Conservation (phyloP, 2,797 vertebrate species). For the Poliocrania exsul region DNA sequence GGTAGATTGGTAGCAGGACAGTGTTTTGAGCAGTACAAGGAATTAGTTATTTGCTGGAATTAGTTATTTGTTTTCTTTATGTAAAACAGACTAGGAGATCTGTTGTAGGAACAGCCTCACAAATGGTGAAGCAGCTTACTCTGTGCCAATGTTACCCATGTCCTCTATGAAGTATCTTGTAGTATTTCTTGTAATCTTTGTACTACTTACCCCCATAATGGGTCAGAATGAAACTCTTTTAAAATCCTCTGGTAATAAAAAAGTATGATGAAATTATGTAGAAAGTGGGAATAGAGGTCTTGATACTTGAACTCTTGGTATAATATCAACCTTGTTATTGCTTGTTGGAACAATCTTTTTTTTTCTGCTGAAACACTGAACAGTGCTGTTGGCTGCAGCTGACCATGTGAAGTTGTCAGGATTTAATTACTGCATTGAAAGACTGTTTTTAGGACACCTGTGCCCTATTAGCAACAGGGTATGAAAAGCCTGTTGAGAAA, state of each 20-base stretch:
- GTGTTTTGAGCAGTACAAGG: not conserved
- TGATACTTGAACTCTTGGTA: not conserved
- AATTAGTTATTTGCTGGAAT: not conserved
- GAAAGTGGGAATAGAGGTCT: not conserved
- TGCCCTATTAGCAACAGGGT: constrained; percentile 47
- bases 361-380: not conserved
- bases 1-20: not conserved
- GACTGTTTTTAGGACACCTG: constrained; percentile 66
- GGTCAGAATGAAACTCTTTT: not conserved
- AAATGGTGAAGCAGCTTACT: not conserved
- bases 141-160: rapidly evolving
- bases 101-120: not conserved
- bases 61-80: not conserved
- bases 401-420: not conserved
- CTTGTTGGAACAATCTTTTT: not conserved
- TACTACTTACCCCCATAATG: not conserved
- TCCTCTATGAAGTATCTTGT: not conserved
- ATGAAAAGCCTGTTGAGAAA: constrained; percentile 71
- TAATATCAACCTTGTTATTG: not conserved
- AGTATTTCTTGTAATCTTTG: not conserved
- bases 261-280: not conserved
- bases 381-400: not conserved
- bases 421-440: constrained; percentile 53
- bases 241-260: not conserved
- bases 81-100: not conserved